Percentiles rank a stretch among this genome's conserved stretches.
Evolutionary conservation across 2,888 invertebrate genomes (phyloP).

Genomic region (Drosophila atripex): DNA sequence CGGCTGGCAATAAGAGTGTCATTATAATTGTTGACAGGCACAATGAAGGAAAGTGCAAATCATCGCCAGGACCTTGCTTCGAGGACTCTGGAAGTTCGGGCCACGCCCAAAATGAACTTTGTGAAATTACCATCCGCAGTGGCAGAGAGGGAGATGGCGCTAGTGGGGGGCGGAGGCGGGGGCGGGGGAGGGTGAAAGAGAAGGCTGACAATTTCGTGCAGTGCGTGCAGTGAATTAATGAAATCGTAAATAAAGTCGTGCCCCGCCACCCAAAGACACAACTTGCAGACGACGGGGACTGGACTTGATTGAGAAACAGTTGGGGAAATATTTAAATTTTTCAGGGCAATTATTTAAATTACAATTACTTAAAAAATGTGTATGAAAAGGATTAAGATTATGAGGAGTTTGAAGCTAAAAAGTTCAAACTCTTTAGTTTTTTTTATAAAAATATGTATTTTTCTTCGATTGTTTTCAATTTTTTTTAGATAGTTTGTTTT

Average conservation of each 20-base stretch:
- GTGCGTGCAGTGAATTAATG: constrained; percentile 69
- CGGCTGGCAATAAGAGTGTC: constrained; percentile 73
- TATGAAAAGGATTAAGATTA: too few relatives aligned
- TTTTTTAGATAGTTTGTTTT: too few relatives aligned
- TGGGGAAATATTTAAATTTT: background rate
- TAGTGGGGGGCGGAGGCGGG: background rate
- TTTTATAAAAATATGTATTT: too few relatives aligned
- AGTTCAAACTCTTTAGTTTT: too few relatives aligned
- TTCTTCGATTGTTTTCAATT: too few relatives aligned
- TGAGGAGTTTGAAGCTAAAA: too few relatives aligned
- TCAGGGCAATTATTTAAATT: too few relatives aligned
- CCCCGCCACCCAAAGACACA: constrained; percentile 12
- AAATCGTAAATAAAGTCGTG: constrained; percentile 59
- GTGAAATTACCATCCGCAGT: constrained; percentile 14
- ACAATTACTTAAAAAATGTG: too few relatives aligned
- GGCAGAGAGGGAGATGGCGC: background rate
- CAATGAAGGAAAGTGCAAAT: constrained; percentile 56
- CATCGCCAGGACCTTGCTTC: constrained; percentile 34
- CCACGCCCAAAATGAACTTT: constrained; percentile 56
- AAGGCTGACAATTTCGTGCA: constrained; percentile 44
- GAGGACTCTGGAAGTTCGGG: constrained; percentile 21
- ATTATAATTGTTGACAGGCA: constrained; percentile 62
- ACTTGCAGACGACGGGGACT: constrained; percentile 14
- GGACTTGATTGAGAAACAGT: background rate
- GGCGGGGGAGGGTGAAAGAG: constrained; percentile 7